Evolutionary conservation across 2,113 vertebrate species (phyloP), one percentile per base, ranked within the genome.

Genomic region (Phalacrocorax aristotelis): DNA sequence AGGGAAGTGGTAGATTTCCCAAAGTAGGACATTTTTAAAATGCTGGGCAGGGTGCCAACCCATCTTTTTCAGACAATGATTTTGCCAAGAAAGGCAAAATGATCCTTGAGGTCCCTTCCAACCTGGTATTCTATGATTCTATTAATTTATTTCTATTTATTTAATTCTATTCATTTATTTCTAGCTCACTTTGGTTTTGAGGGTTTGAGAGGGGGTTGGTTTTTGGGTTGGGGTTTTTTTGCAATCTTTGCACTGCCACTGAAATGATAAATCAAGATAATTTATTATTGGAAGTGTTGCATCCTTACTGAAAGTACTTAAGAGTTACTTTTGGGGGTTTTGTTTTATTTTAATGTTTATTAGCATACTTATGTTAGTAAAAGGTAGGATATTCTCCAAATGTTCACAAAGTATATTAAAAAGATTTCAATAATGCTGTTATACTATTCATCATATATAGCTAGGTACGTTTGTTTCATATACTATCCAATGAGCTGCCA

Each of bases 201-300:
- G 13, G 2, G 6, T 26, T 58, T 48, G 7, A 11, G 13, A 9
- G 6, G 5, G 0, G 42, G 10, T 10, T 44, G 4, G 15, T 51
- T 57, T 51, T 48, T 19, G 17, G 29, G 5, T 62, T 17, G 6
- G 2, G 2, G 16, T n/a, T 57, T 19, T 76, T 65, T 70, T 40
- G 4, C 15, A 78, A 18, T 34, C 23, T 81, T 75, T 62, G 7
- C 8, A 51, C 23, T 62, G 22, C 49, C 16, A 55, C 19, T 23
- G 10, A 85, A 88, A 65, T 16, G 5, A 52, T 44, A 80, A 58
- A 62, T 25, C 11, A 36, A 60, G 54, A 69, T 7, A n/a, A 74
- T 54, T 75, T 69, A 16, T 54, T n/a, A 55, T 20, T 86, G 13
- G 4, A 90, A 75, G 19, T 46, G 40, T n/a, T 82, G 29, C 7